These are phyloP conservation scores for Cephalophus harveyi DNA, from an alignment of 2,113 vertebrate genomes.

Conservation along the genomic window DNA sequence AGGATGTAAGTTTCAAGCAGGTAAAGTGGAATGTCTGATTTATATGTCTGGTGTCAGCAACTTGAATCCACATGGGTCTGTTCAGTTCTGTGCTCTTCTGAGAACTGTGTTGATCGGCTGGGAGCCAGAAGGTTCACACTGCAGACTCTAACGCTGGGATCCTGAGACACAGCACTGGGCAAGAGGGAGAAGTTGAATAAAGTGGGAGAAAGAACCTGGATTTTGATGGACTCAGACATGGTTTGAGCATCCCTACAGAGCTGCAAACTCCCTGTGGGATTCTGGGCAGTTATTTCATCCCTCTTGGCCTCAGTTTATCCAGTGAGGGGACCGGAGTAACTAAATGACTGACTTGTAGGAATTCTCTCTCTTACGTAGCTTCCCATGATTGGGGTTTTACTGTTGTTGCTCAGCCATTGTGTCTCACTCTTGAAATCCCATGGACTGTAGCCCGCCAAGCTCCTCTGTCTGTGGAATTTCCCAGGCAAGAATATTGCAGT, in stretches of 20 bases:
- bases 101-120: background rate
- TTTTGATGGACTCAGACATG: background rate
- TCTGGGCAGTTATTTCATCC: background rate
- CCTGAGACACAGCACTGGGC: too few species aligned
- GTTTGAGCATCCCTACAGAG: background rate
- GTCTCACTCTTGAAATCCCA: background rate
- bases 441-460: background rate
- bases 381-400: background rate
- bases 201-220: background rate
- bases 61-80: background rate
- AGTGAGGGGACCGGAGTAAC: background rate
- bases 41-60: background rate
- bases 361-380: background rate
- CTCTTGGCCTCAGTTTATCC: background rate
- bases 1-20: background rate
- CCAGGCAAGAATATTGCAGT: background rate
- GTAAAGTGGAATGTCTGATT: rapidly evolving
- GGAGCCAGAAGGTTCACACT: background rate
- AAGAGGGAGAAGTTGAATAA: background rate
- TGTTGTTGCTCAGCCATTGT: background rate
- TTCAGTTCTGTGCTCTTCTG: background rate
- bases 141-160: background rate
- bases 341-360: background rate
- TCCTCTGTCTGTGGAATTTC: background rate
- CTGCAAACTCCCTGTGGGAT: background rate